phyloP scores from a whole-genome alignment of 2,888 invertebrate genomes.

The Petrolisthes cinctipes region DNA sequence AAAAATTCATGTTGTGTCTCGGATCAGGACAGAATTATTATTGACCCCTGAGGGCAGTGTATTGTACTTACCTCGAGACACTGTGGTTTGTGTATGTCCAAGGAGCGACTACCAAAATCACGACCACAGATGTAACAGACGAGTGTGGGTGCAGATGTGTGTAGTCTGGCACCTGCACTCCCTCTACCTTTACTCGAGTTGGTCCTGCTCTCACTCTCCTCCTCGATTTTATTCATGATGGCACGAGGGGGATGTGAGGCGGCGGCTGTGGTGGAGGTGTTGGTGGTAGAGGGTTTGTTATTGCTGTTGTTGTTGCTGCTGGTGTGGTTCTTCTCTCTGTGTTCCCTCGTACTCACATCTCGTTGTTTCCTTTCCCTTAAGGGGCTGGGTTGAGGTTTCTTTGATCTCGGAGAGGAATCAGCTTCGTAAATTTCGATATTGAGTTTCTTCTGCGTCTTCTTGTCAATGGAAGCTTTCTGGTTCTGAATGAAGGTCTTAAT shows the following conservation, averaged over 20 bases:
- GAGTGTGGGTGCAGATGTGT: slow-evolving; percentile 66
- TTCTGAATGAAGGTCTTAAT: slow-evolving; percentile 45
- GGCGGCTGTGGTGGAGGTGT: neutral
- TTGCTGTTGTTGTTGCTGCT: neutral
- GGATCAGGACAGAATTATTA: too few relatives aligned
- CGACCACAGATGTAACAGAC: slow-evolving; percentile 78
- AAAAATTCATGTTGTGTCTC: too few relatives aligned
- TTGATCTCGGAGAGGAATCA: neutral
- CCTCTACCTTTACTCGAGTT: neutral
- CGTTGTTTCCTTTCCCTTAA: slow-evolving; percentile 9
- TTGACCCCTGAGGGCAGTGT: too few relatives aligned
- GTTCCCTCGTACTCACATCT: neutral
- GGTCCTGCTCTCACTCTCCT: slow-evolving; percentile 39
- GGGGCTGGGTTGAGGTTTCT: neutral
- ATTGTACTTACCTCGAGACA: slow-evolving; percentile 74
- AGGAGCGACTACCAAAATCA: slow-evolving; percentile 78
- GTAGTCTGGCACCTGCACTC: neutral
- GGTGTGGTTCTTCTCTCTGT: slow-evolving; percentile 2
- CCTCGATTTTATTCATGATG: slow-evolving; percentile 43
- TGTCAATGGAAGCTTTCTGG: slow-evolving; percentile 54
- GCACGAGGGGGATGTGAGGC: slow-evolving; percentile 38
- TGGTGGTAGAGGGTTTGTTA: neutral
- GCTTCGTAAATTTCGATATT: slow-evolving; percentile 48
- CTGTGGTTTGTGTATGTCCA: slow-evolving; percentile 78
- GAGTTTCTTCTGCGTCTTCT: slow-evolving; percentile 36